Evolutionary conservation across 2,113 vertebrate genomes (phyloP), one percentile per base, ranked within the genome.

Genomic region (Saguinus imperator): DNA sequence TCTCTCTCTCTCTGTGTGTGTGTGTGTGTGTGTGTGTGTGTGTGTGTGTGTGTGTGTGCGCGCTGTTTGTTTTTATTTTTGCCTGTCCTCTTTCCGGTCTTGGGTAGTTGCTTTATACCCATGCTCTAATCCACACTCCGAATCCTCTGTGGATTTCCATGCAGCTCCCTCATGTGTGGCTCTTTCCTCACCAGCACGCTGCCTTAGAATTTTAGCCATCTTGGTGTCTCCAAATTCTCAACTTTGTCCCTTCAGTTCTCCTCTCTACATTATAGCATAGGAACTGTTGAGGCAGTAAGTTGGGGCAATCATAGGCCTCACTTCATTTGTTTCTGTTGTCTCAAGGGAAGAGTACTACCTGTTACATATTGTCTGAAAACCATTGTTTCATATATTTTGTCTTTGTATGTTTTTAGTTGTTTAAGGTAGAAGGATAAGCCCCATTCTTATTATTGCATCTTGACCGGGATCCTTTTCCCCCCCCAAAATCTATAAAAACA

Each of bases 251-350:
- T 18, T 90, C 27, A 76, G 50, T 37, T 87, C 29, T 89, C 73
- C 10, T 95, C 14, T 55, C 87, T 91, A 12, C 23, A 12, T 52
- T 82, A 40, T 43, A 90, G 50, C 37, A 66, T 94, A 82, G 58
- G 87, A 80, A 75, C 37, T 66, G 35, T 94, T 21, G 12, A 17
- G 52, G 37, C 61, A 29, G 76, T 83, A 89, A 58, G 23, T 68
- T 79, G 87, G 48, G 48, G 1, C 14, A 85, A 0, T 77, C 35
- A 29, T 40, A 61, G 91, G 25, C 64, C 79, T 91, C 21, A 58
- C 20, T 93, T 96, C 8, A 12, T 89, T 86, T n/a, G 40, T 77
- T 73, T 94, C 61, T 81, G 45, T 80, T 75, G 93, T 85, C 23
- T 84, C 18, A 73, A 27, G 25, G 64, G 10, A 32, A 77, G 73